Conservation (phyloP, 2,888 invertebrate species). For the Lithophane semibrunnea region DNA sequence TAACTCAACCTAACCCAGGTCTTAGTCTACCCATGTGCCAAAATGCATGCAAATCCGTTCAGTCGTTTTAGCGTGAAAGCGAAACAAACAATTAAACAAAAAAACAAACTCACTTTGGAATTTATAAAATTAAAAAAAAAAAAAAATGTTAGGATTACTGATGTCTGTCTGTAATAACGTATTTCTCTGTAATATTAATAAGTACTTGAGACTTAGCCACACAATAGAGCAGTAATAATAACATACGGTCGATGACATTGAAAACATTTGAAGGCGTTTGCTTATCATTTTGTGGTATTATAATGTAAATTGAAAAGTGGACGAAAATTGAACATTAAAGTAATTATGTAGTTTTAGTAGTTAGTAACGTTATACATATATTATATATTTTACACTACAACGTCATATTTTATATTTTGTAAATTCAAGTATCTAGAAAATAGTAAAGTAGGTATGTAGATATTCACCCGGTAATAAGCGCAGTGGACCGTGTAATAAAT, state of each 20-base stretch:
- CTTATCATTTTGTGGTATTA: conserved; percentile 16
- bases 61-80: no score
- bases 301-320: background rate
- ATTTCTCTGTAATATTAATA: background rate
- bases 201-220: conserved; percentile 22
- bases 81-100: no score
- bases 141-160: no score
- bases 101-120: no score
- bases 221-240: conserved; percentile 32
- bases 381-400: no score
- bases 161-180: background rate
- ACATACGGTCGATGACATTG: conserved; percentile 1
- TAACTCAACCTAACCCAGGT: no score
- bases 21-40: no score
- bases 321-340: background rate
- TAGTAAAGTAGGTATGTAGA: no score
- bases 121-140: no score
- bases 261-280: background rate
- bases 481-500: no score
- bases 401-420: background rate
- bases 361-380: background rate
- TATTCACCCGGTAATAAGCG: no score
- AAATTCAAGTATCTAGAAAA: background rate
- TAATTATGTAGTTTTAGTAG: background rate
- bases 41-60: no score